Evolutionary conservation across 2,888 invertebrate species (phyloP).

Genomic region (Gastrophysa polygoni): DNA sequence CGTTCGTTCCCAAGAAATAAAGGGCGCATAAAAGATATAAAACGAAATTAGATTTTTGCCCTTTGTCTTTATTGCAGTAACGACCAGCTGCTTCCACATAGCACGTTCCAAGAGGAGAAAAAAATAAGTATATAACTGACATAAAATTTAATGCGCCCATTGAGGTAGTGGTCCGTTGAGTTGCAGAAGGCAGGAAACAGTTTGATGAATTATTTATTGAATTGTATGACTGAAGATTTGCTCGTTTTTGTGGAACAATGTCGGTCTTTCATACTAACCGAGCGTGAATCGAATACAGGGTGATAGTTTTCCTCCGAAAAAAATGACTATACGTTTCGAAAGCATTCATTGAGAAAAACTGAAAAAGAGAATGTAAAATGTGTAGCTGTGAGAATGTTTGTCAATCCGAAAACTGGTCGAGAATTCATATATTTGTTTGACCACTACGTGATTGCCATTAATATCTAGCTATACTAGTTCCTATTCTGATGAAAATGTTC

Average conservation of each 20-base stretch:
- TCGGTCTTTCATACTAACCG: too few species aligned
- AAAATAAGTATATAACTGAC: slow-evolving; percentile 18
- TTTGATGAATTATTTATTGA: slow-evolving; percentile 25
- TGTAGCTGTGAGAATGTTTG: too few species aligned
- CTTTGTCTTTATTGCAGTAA: slow-evolving; percentile 12
- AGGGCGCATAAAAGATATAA: not conserved
- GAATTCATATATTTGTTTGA: too few species aligned
- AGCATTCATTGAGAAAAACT: too few species aligned
- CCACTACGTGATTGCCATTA: too few species aligned
- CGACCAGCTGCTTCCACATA: slow-evolving; percentile 11
- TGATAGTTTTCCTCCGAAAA: too few species aligned
- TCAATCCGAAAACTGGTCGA: too few species aligned
- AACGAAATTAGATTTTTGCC: slow-evolving; percentile 9
- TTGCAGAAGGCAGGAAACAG: slow-evolving; percentile 1
- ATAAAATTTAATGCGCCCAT: slow-evolving; percentile 20
- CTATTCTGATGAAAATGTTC: too few species aligned
- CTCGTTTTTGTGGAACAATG: not conserved
- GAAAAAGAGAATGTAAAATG: too few species aligned
- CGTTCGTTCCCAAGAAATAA: not conserved
- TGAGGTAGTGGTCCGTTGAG: slow-evolving; percentile 4
- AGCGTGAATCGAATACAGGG: too few species aligned
- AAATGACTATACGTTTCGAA: too few species aligned
- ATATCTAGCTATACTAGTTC: too few species aligned
- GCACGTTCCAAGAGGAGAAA: slow-evolving; percentile 13
- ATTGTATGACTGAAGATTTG: slow-evolving; percentile 12